Evolutionary conservation across 2,797 vertebrate species (phyloP), one percentile per base, ranked within the genome.

Genomic region (Fundulus diaphanus): DNA sequence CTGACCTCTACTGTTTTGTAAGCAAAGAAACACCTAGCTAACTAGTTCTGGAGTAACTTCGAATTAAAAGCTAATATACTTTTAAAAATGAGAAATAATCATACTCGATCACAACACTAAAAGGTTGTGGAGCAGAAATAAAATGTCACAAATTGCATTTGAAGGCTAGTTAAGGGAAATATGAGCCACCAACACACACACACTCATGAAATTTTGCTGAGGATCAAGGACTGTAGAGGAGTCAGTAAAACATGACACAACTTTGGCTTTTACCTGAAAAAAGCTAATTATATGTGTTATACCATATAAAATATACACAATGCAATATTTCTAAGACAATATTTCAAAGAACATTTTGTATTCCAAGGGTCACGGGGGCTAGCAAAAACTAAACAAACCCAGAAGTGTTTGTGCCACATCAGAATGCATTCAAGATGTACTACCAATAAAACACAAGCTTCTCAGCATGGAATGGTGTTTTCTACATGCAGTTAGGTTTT

Each of bases 401-500:
- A 8, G 27, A 11, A 27, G 0, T 1, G n/a, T 1, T 54, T 7
- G 20, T 52, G 51, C 22, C 7, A 3, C 7, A 7, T 8, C 1
- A n/a, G 8, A n/a, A n/a, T 54, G 4, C 22, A n/a, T 54, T 54
- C 5, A 29, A 29, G 27, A 27, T 56, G 54, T 4, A 15, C 2
- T 13, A 29, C 9, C 12, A 56, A 13, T 13, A 56, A 54, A 54
- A 54, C 24, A 24, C 3, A 22, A 66, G 22, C 15, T 35, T 22
- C 46, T 49, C 22, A 33, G 8, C 5, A 70, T 79, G 37, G 66
- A 75, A 79, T 68, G 59, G 61, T 0, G 8, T 54, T 84, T 81
- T 87, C 80, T 59, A 27, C 4, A 2, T 79, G 81, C 70, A 8
- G 16, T 68, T 20, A 4, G 46, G 68, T 84, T 73, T 87, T 40